These are phyloP conservation scores for Rosalia funebris DNA, from an alignment of 2,888 invertebrate genomes.

Conservation along the genomic window DNA sequence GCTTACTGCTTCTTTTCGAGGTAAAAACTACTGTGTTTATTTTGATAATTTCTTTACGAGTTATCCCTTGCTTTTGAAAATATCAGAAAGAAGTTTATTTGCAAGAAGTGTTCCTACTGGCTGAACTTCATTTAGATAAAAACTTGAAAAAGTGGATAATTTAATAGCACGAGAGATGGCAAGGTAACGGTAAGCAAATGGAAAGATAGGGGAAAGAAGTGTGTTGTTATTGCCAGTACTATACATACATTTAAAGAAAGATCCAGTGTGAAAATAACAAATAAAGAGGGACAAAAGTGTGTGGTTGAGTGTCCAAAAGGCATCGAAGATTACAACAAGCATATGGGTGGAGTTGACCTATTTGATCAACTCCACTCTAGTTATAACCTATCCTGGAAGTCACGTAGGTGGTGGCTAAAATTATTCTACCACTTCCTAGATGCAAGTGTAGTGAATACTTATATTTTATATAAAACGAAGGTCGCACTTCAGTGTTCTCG, in stretches of 20 bases:
- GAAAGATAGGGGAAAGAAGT: constrained; percentile 50
- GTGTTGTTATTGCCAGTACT: constrained; percentile 41
- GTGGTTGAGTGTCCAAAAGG: constrained; percentile 45
- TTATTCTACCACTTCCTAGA: neutral
- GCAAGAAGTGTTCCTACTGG: too few species aligned
- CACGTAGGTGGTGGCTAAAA: constrained; percentile 10
- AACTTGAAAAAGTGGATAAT: too few species aligned
- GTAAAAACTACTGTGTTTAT: neutral
- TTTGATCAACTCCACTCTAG: constrained; percentile 49
- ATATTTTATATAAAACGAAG: neutral
- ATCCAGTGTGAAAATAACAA: too few species aligned
- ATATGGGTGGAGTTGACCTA: constrained; percentile 52
- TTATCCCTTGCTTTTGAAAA: neutral
- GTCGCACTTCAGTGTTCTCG: too few species aligned
- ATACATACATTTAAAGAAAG: constrained; percentile 42
- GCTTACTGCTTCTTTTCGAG: neutral
- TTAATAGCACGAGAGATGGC: too few species aligned
- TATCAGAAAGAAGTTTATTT: too few species aligned
- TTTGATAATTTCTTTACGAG: neutral
- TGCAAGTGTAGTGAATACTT: neutral
- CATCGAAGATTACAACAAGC: constrained; percentile 49
- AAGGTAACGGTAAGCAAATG: constrained; percentile 46
- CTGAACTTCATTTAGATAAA: too few species aligned
- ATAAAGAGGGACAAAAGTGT: too few species aligned
- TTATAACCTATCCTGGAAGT: constrained; percentile 48